phyloP scores from a whole-genome alignment of 2,797 vertebrate genomes.

The Anolis apletophallus region DNA sequence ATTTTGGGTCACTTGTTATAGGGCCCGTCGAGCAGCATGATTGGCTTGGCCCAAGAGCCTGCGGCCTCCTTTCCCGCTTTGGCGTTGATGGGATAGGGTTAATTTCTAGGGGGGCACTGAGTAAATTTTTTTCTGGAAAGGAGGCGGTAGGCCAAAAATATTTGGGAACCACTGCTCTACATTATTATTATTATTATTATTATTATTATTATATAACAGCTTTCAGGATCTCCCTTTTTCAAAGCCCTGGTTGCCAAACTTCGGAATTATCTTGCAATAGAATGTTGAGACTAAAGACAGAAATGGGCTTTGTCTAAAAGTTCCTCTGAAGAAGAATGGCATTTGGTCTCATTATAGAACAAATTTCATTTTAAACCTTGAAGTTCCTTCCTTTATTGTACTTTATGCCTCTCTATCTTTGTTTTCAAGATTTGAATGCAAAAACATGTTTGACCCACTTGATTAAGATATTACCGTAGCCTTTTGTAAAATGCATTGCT shows the following conservation, averaged over 20 bases:
- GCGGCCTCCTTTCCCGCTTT: too few relatives aligned
- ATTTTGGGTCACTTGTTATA: too few relatives aligned
- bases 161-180: too few relatives aligned
- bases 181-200: too few relatives aligned
- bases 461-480: neutral
- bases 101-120: too few relatives aligned
- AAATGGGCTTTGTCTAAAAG: neutral
- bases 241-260: neutral
- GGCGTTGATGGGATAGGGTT: too few relatives aligned
- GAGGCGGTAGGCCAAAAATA: too few relatives aligned
- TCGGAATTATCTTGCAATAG: neutral
- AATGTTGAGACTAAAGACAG: neutral
- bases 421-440: neutral
- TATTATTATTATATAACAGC: too few relatives aligned
- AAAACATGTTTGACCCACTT: neutral
- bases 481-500: neutral
- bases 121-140: too few relatives aligned
- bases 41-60: too few relatives aligned
- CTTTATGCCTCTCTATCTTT: neutral
- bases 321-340: neutral
- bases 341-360: neutral
- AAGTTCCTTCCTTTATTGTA: neutral
- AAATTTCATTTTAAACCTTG: neutral
- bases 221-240: neutral
- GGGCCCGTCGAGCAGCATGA: too few relatives aligned